Conservation (phyloP, 2,113 vertebrate species). For the Dascyllus trimaculatus region DNA sequence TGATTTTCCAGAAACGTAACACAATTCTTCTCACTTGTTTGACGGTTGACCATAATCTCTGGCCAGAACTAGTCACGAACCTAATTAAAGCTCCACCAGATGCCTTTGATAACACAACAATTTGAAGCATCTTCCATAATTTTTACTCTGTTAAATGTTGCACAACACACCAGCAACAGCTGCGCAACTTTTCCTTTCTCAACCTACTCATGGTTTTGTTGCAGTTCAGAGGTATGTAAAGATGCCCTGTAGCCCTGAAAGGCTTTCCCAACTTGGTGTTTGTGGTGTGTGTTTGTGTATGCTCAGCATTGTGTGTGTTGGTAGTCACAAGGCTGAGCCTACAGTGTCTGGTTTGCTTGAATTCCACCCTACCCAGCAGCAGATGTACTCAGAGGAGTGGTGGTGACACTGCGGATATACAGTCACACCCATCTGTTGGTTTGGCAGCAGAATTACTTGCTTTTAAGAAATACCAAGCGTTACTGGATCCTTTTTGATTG, state of each 20-base stretch:
- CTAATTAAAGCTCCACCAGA: background rate
- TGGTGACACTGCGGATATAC: constrained; percentile 50
- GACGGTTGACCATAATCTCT: too few species aligned
- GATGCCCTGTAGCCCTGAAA: background rate
- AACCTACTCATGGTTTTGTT: background rate
- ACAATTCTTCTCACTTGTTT: too few species aligned
- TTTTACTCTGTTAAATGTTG: background rate
- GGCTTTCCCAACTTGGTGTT: background rate
- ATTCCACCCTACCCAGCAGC: constrained; percentile 61
- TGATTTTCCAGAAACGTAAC: background rate
- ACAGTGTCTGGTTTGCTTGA: constrained; percentile 52
- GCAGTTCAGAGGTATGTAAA: constrained; percentile 14
- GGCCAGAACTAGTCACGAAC: too few species aligned
- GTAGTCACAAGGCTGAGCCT: constrained; percentile 54
- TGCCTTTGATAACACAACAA: background rate
- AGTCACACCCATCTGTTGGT: constrained; percentile 71
- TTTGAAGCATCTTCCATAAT: background rate
- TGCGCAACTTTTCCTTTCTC: background rate
- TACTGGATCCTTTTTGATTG: constrained; percentile 23
- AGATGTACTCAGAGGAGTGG: constrained; percentile 54
- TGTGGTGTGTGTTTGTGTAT: constrained; percentile 16
- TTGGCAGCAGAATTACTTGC: constrained; percentile 56
- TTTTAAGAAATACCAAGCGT: constrained; percentile 58
- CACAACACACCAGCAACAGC: background rate
- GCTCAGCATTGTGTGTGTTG: constrained; percentile 26